phyloP scores from a whole-genome alignment of 2,797 vertebrate species.

The Periparus ater region DNA sequence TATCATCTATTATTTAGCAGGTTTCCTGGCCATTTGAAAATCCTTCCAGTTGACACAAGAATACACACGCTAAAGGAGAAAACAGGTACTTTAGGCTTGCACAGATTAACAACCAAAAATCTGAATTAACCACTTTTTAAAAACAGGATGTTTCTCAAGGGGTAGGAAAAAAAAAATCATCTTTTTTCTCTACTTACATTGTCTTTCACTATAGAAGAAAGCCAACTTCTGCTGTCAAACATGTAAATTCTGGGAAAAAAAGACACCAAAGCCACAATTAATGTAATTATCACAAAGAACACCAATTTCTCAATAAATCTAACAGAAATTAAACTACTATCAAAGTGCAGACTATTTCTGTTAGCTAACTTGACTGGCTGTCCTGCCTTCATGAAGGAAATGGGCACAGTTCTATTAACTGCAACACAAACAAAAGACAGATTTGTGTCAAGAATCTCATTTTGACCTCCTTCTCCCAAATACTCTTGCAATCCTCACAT shows the following conservation, averaged over 20 bases:
- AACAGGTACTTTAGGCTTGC: not conserved
- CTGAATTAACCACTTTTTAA: not conserved
- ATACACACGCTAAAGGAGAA: not conserved
- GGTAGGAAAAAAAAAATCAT: not conserved
- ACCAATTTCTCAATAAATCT: not conserved
- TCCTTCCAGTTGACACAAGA: slow-evolving; percentile 43
- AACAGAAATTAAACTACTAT: not conserved
- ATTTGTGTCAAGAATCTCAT: not conserved
- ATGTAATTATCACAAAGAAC: not conserved
- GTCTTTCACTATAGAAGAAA: slow-evolving; percentile 63
- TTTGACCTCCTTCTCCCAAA: not conserved
- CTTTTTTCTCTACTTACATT: slow-evolving; percentile 45
- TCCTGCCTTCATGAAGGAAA: not conserved
- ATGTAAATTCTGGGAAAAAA: slow-evolving; percentile 54
- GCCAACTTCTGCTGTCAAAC: slow-evolving; percentile 64
- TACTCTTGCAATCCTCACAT: not conserved
- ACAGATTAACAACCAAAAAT: not conserved
- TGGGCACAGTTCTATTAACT: not conserved
- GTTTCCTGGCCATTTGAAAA: slow-evolving; percentile 45
- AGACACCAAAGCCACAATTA: not conserved
- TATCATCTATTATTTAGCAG: slow-evolving; percentile 62
- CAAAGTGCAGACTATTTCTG: not conserved
- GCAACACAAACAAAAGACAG: not conserved
- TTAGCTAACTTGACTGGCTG: not conserved
- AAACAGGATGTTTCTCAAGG: not conserved